Evolutionary conservation across 2,797 vertebrate genomes (phyloP).

Genomic region (Darevskia mixta): DNA sequence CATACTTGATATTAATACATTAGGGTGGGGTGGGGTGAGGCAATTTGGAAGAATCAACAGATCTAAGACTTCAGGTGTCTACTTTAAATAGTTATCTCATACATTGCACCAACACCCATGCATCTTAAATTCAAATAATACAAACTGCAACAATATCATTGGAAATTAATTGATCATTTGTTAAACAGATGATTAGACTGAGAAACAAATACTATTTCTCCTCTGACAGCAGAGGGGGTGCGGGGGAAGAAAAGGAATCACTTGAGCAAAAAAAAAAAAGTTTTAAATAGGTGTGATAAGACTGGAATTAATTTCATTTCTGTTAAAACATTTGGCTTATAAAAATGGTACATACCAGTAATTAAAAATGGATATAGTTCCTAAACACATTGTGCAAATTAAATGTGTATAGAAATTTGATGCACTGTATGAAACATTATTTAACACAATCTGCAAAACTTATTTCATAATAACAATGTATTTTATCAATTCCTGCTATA

Average conservation of each 20-base stretch:
- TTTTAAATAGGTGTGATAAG: neutral
- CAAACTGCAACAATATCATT: constrained; percentile 40
- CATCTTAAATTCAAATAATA: constrained; percentile 47
- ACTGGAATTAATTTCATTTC: constrained; percentile 50
- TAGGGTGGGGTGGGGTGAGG: constrained; percentile 6
- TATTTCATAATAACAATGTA: neutral
- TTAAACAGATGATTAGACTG: constrained; percentile 26
- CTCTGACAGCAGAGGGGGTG: constrained; percentile 15
- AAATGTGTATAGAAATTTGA: neutral
- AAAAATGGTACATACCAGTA: constrained; percentile 29
- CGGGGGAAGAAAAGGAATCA: constrained; percentile 43
- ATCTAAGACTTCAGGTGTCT: constrained; percentile 58
- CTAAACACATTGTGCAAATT: neutral
- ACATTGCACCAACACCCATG: constrained; percentile 40
- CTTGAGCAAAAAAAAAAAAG: constrained; percentile 20
- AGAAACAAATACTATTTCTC: constrained; percentile 59
- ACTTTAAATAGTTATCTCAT: constrained; percentile 55
- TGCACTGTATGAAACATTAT: neutral
- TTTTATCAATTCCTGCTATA: constrained; percentile 39
- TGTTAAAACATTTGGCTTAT: constrained; percentile 31
- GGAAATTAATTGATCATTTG: constrained; percentile 55
- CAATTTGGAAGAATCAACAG: constrained; percentile 39
- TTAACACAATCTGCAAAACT: neutral
- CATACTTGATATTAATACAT: neutral
- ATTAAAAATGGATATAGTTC: neutral